phyloP scores from a whole-genome alignment of 2,888 invertebrate species.

The Cheilosia vernalis region DNA sequence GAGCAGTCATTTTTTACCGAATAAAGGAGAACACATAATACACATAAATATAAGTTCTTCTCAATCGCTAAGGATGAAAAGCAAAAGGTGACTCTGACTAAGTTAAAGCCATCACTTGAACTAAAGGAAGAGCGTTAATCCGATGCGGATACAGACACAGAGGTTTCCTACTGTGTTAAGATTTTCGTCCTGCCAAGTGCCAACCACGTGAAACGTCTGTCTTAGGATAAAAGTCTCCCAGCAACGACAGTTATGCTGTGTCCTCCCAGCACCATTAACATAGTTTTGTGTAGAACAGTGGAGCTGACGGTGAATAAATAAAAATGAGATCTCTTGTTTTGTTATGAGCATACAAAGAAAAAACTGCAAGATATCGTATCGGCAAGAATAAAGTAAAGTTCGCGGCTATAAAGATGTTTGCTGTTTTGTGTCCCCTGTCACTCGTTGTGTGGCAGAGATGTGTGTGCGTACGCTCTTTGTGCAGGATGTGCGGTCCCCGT shows the following conservation, averaged over 20 bases:
- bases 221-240: conserved; percentile 1
- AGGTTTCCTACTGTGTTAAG: neutral
- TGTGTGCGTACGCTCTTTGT: neutral
- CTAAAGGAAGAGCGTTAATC: conserved; percentile 26
- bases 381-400: conserved; percentile 36
- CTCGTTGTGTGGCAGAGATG: conserved; percentile 1
- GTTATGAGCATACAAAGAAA: neutral
- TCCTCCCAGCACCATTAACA: conserved; percentile 7
- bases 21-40: neutral
- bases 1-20: conserved; percentile 8
- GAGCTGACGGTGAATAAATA: conserved; percentile 44
- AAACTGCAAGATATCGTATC: conserved; percentile 42
- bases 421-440: conserved; percentile 42
- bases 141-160: conserved; percentile 40
- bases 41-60: conserved; percentile 23
- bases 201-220: conserved; percentile 10
- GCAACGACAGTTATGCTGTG: conserved; percentile 15
- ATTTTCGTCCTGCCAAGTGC: conserved; percentile 19
- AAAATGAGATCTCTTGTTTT: conserved; percentile 39
- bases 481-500: conserved; percentile 14
- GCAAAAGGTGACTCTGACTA: conserved; percentile 52
- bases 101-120: conserved; percentile 42
- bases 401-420: conserved; percentile 45
- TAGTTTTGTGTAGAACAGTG: neutral
- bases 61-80: conserved; percentile 21